Evolutionary conservation across 1,140 invertebrate species (phyloP).

Genomic region (Plutomurus gul): DNA sequence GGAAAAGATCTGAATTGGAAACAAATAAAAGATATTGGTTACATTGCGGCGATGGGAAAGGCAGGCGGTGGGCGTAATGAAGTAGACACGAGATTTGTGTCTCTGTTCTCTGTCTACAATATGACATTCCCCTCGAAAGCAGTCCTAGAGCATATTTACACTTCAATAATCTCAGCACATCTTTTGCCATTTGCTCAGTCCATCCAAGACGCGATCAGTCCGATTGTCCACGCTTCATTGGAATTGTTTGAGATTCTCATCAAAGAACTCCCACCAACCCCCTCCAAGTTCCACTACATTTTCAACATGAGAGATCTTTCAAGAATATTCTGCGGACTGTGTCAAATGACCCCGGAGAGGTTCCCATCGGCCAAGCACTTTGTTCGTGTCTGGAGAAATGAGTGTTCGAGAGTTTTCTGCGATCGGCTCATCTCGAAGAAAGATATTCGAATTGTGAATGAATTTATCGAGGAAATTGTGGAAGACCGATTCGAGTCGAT

Average conservation of each 20-base stretch:
- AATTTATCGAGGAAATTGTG: constrained; percentile 62
- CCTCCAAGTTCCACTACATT: constrained; percentile 91
- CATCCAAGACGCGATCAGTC: constrained; percentile 67
- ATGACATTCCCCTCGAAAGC: constrained; percentile 77
- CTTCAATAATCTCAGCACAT: constrained; percentile 78
- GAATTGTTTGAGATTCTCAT: constrained; percentile 79
- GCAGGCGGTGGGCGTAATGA: constrained; percentile 84
- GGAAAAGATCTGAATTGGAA: constrained; percentile 91
- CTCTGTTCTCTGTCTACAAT: constrained; percentile 84
- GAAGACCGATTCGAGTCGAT: constrained; percentile 59
- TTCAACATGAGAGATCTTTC: constrained; percentile 91
- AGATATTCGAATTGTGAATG: constrained; percentile 61
- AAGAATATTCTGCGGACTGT: constrained; percentile 76
- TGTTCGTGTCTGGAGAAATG: constrained; percentile 85
- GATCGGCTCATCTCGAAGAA: constrained; percentile 78
- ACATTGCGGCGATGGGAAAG: constrained; percentile 78
- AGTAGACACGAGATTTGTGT: constrained; percentile 86
- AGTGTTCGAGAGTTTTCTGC: constrained; percentile 81
- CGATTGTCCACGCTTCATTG: constrained; percentile 76
- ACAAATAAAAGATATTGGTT: constrained; percentile 79
- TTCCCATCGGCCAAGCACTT: constrained; percentile 72
- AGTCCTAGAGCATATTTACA: constrained; percentile 81
- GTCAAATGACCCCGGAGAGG: constrained; percentile 68
- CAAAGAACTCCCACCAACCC: constrained; percentile 81
- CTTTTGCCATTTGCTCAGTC: constrained; percentile 70